Evolutionary conservation across 1,140 invertebrate genomes (phyloP), one percentile per base, ranked within the genome.

Genomic region (Drosophila ironensis): DNA sequence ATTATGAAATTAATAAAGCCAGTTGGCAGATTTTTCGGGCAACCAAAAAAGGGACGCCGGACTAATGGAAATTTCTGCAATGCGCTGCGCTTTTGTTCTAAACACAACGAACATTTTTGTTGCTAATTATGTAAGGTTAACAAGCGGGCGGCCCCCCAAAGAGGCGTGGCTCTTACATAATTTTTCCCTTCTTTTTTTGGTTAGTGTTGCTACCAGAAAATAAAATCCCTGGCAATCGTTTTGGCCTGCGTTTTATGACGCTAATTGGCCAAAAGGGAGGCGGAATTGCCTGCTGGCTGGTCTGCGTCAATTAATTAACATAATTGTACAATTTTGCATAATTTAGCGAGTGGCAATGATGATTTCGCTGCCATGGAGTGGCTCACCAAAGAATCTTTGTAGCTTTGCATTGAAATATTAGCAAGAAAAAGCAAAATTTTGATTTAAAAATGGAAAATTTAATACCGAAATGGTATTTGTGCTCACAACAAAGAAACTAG

Each of bases 271-370:
- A 27, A 14, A 24, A 24, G 22, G 48, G 45, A 30, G 28, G 37
- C 37, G 11, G 20, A 41, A 41, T 27, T 5, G 47, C 42, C 11
- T 16, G 12, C 51, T 42, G 37, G 37, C 47, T 46, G 61, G 50
- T n/a, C 67, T 78, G 63, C 80, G 53, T 84, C 78, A 82, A 82
- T 82, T 82, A 82, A 82, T 82, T 82, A 78, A 84, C 78, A 82
- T 82, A 84, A 82, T 82, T 82, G 78, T 82, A 82, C 73, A 84
- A 84, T 82, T 82, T 82, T 82, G 73, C 78, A 82, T 82, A 82
- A 84, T 61, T 84, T 70, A 70, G 53, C 48, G 37, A 37, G 41
- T 27, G 38, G 70, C 42, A 53, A 28, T 71, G 41, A 77, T 77
- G 54, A 44, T 67, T 75, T 46, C 47, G 22, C n/a, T n/a, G 25